Conservation (phyloP, 2,888 invertebrate genomes). For the Tridacna gigas region DNA sequence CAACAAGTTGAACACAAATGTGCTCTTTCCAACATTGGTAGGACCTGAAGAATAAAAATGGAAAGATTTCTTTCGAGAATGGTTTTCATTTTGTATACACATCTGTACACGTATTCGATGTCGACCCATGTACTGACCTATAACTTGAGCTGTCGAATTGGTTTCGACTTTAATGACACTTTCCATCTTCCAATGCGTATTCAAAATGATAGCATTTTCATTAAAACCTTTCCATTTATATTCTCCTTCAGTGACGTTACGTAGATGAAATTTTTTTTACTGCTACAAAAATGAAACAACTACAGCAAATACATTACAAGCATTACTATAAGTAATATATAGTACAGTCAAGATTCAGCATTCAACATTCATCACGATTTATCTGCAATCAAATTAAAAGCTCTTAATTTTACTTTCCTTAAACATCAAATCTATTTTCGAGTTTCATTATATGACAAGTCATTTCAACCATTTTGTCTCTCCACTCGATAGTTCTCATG, state of each 20-base stretch:
- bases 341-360: not conserved
- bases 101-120: not conserved
- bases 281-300: too few species aligned
- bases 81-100: not conserved
- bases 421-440: conserved; percentile 16
- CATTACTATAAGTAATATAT: too few species aligned
- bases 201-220: not conserved
- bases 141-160: not conserved
- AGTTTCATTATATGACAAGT: conserved; percentile 31
- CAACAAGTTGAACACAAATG: conserved; percentile 11
- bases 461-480: conserved; percentile 36
- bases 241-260: too few species aligned
- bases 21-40: too few species aligned
- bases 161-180: conserved; percentile 22
- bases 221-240: not conserved
- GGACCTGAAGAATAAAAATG: conserved; percentile 15
- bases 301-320: too few species aligned
- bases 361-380: not conserved
- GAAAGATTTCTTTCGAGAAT: not conserved
- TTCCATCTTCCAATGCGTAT: conserved; percentile 10
- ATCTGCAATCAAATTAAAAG: not conserved
- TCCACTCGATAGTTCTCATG: conserved; percentile 47
- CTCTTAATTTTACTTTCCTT: not conserved
- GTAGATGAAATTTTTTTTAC: too few species aligned
- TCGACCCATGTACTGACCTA: conserved; percentile 5